Conservation (phyloP, 1,140 invertebrate species). For the Euura saliciscinereae region DNA sequence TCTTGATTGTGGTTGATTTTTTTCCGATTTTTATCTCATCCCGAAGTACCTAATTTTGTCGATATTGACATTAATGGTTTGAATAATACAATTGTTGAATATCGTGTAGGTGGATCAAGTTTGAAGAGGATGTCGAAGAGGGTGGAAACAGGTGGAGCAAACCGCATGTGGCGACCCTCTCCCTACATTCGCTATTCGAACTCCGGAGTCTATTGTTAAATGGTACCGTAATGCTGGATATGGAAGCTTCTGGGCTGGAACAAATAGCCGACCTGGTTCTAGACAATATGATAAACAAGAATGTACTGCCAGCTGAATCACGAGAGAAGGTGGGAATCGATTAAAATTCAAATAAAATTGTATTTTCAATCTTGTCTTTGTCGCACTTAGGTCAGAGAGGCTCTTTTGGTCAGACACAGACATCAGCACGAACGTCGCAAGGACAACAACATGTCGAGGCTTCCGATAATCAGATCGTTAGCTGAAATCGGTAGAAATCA, state of each 20-base stretch:
- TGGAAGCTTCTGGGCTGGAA: conserved; percentile 84
- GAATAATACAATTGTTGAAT: neutral
- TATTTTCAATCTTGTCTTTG: conserved; percentile 8
- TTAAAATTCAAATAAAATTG: neutral
- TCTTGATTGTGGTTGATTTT: neutral
- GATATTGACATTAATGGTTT: too few species aligned
- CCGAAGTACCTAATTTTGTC: too few species aligned
- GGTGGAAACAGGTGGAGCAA: conserved; percentile 95
- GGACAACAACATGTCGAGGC: conserved; percentile 78
- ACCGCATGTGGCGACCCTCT: conserved; percentile 91
- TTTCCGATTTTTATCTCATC: too few species aligned
- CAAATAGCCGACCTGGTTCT: conserved; percentile 89
- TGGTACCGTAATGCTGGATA: conserved; percentile 89
- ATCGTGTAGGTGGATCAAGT: conserved; percentile 85
- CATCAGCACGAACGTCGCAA: conserved; percentile 93
- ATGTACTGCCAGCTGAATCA: conserved; percentile 74
- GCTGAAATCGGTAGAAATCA: conserved; percentile 96
- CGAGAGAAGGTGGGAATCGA: conserved; percentile 73
- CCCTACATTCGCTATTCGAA: conserved; percentile 90
- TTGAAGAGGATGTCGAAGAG: conserved; percentile 94
- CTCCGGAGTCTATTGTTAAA: conserved; percentile 85
- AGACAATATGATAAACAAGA: conserved; percentile 88
- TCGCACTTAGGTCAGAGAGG: conserved; percentile 73
- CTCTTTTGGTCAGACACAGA: conserved; percentile 87
- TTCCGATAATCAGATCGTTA: conserved; percentile 94